These are phyloP conservation scores for Reticulitermes lucifugus DNA, from an alignment of 2,888 invertebrate species.

Conservation along the genomic window DNA sequence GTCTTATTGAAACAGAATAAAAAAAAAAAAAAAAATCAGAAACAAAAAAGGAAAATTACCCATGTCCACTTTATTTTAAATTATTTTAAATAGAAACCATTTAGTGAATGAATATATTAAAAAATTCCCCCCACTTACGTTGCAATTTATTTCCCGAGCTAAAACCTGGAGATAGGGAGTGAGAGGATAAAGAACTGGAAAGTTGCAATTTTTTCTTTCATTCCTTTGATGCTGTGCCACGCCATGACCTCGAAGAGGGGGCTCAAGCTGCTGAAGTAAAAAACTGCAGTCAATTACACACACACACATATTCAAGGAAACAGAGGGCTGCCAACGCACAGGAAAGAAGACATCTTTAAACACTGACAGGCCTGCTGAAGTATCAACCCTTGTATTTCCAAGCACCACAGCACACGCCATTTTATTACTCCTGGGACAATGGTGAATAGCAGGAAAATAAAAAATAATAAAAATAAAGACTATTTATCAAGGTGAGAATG, in stretches of 20 bases:
- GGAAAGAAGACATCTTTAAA: conserved; percentile 25
- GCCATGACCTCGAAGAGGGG: conserved; percentile 9
- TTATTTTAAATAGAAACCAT: conserved; percentile 50
- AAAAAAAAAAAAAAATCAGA: conserved; percentile 19
- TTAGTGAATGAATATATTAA: conserved; percentile 42
- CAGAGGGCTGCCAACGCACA: conserved; percentile 36
- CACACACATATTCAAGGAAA: conserved; percentile 38
- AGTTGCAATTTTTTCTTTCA: conserved; percentile 36
- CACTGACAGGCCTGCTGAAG: conserved; percentile 32
- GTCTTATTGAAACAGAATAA: conserved; percentile 1
- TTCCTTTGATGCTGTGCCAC: conserved; percentile 37
- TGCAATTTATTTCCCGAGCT: conserved; percentile 44
- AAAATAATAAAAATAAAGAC: conserved; percentile 30
- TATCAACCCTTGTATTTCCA: conserved; percentile 33
- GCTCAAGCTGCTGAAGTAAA: conserved; percentile 28
- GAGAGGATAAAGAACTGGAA: conserved; percentile 7
- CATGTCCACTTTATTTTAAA: conserved; percentile 44
- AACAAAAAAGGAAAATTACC: conserved; percentile 22
- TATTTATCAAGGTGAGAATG: conserved; percentile 33
- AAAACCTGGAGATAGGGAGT: conserved; percentile 53
- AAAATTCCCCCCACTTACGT: conserved; percentile 45
- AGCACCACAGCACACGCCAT: conserved; percentile 40
- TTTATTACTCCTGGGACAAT: conserved; percentile 17
- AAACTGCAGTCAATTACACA: conserved; percentile 38
- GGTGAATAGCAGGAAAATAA: conserved; percentile 3